phyloP scores from a whole-genome alignment of 2,888 invertebrate species.

The Cylindroiulus punctatus region DNA sequence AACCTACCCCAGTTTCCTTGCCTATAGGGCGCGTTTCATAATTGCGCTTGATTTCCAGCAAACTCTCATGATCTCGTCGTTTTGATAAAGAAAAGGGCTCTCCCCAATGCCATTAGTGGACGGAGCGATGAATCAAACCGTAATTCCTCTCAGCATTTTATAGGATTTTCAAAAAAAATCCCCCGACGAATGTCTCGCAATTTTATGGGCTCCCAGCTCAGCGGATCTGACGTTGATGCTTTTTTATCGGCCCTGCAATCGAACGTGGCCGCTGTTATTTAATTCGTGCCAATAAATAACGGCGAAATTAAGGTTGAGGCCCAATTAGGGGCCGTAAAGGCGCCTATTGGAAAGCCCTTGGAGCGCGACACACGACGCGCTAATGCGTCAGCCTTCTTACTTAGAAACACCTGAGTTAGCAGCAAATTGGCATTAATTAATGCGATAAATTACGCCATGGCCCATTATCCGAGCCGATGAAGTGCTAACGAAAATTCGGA shows the following conservation, averaged over 20 bases:
- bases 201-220: not conserved
- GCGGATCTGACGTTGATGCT: not conserved
- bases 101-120: not conserved
- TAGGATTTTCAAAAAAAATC: not conserved
- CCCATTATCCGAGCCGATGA: conserved; percentile 4
- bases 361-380: not conserved
- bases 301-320: not conserved
- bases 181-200: not conserved
- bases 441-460: not conserved
- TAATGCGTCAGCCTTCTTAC: not conserved
- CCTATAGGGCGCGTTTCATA: not conserved
- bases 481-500: not conserved
- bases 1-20: too few relatives aligned
- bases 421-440: conserved; percentile 10
- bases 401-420: conserved; percentile 18
- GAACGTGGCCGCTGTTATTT: not conserved
- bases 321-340: not conserved
- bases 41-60: not conserved
- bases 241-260: not conserved
- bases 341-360: not conserved
- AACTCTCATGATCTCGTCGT: not conserved
- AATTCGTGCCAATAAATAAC: not conserved
- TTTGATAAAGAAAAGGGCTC: not conserved
- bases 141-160: not conserved
- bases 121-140: not conserved